A percentile compares a stretch with the other conserved stretches of the same genome.
phyloP scores from a whole-genome alignment of 2,888 invertebrate species.

The Xestia c-nigrum region DNA sequence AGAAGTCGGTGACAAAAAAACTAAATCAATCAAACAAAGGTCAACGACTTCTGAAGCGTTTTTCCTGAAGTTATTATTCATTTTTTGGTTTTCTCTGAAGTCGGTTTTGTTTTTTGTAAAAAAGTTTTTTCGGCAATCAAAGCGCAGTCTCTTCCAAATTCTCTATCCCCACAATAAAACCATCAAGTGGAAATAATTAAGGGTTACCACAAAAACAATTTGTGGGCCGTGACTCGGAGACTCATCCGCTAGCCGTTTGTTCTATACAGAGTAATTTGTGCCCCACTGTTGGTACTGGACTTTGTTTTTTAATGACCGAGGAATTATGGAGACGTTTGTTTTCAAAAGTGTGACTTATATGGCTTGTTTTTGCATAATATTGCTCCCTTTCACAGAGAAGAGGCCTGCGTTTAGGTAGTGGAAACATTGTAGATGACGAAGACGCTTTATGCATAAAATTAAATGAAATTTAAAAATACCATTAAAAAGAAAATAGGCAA shows the following conservation, averaged over 20 bases:
- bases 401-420: background rate
- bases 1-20: no score
- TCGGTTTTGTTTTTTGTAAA: no score
- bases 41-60: no score
- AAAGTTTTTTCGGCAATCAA: background rate
- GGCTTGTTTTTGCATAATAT: slow-evolving; percentile 3
- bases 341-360: slow-evolving; percentile 29
- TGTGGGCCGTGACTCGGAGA: slow-evolving; percentile 84
- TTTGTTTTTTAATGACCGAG: slow-evolving; percentile 58
- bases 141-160: slow-evolving; percentile 67
- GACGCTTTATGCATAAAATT: background rate
- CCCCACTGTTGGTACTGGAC: slow-evolving; percentile 27
- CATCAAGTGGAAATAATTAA: slow-evolving; percentile 89
- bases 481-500: background rate
- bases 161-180: slow-evolving; percentile 70
- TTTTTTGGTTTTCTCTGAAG: no score
- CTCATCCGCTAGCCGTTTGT: slow-evolving; percentile 62
- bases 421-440: background rate
- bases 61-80: no score
- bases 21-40: no score
- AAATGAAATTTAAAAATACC: no score
- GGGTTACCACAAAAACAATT: slow-evolving; percentile 87
- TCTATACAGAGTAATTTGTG: slow-evolving; percentile 41
- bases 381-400: background rate
- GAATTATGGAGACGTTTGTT: slow-evolving; percentile 53